phyloP scores from a whole-genome alignment of 2,888 invertebrate genomes.

The Mythimna loreyi region DNA sequence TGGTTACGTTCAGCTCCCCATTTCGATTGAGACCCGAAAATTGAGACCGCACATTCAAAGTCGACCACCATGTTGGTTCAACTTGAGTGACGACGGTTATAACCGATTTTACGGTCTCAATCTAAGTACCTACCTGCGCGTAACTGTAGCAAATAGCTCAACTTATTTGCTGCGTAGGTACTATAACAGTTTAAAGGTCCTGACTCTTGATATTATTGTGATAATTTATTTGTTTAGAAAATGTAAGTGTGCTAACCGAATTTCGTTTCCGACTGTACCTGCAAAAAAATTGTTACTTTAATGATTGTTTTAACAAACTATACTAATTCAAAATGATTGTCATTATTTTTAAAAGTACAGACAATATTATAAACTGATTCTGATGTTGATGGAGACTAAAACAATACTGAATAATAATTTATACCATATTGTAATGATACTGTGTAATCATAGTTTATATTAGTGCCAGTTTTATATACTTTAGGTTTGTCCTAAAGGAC shows the following conservation, averaged over 20 bases:
- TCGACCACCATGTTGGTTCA: too few relatives aligned
- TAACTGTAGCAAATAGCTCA: too few relatives aligned
- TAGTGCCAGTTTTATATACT: slow-evolving; percentile 74
- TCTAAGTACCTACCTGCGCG: too few relatives aligned
- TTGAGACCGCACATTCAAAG: too few relatives aligned
- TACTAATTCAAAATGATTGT: neutral
- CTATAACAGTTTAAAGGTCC: neutral
- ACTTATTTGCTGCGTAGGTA: too few relatives aligned
- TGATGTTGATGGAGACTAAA: slow-evolving; percentile 24
- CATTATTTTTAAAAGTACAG: slow-evolving; percentile 35
- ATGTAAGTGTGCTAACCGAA: neutral
- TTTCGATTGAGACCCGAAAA: too few relatives aligned
- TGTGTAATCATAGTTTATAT: slow-evolving; percentile 62
- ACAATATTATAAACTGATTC: slow-evolving; percentile 53
- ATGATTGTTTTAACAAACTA: neutral
- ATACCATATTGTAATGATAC: slow-evolving; percentile 50
- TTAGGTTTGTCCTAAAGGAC: slow-evolving; percentile 80
- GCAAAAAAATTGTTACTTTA: slow-evolving; percentile 10
- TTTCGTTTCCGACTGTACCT: slow-evolving; percentile 30
- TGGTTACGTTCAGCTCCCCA: too few relatives aligned
- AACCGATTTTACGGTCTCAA: too few relatives aligned
- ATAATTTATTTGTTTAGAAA: slow-evolving; percentile 12
- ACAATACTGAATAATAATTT: slow-evolving; percentile 53
- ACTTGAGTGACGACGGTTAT: too few relatives aligned
- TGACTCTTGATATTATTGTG: slow-evolving; percentile 7